These are phyloP conservation scores for Timema cristinae DNA, from an alignment of 2,888 invertebrate genomes.

Conservation along the genomic window DNA sequence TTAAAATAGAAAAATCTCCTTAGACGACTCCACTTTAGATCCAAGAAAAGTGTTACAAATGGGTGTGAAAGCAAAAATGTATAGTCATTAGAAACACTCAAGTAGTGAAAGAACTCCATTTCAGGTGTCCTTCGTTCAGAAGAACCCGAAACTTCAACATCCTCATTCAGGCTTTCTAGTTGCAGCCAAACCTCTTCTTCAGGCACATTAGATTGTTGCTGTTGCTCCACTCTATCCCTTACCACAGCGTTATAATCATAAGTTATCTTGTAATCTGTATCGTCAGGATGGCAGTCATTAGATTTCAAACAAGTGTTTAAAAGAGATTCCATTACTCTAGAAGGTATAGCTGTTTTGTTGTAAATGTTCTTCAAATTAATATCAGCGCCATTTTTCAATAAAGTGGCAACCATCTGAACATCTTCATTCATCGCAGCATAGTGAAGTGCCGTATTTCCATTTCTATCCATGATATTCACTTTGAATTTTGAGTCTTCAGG, in stretches of 20 bases:
- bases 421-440: constrained; percentile 2
- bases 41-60: neutral
- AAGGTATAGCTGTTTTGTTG: neutral
- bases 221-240: neutral
- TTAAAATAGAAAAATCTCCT: neutral
- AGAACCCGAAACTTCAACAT: neutral
- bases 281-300: neutral
- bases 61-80: neutral
- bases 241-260: neutral
- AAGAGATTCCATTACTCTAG: neutral
- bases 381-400: neutral
- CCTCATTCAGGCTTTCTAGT: neutral
- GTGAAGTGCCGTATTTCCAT: neutral
- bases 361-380: neutral
- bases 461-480: neutral
- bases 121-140: neutral
- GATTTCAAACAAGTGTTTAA: neutral
- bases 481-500: neutral
- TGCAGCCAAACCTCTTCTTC: neutral
- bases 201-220: neutral
- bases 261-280: neutral
- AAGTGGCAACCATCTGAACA: neutral
- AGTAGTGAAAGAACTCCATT: neutral
- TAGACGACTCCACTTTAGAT: constrained; percentile 1
- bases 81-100: constrained; percentile 1